These are phyloP conservation scores for Microctenopoma lineatum DNA, from an alignment of 2,797 vertebrate species.

Conservation along the genomic window DNA sequence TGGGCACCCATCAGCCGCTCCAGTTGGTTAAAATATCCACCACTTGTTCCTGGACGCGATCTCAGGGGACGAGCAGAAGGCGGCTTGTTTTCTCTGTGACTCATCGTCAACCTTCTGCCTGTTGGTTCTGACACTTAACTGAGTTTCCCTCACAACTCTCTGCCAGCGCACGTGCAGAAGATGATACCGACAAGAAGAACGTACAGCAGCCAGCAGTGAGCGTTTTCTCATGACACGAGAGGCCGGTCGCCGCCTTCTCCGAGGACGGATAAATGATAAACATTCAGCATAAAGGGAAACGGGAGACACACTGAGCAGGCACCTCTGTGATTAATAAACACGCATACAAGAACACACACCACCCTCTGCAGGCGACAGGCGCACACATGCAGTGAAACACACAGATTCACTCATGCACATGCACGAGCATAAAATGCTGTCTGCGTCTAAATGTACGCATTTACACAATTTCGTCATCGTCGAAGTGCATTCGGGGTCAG, in stretches of 20 bases:
- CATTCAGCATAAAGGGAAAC: too few species aligned
- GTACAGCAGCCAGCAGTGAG: not conserved
- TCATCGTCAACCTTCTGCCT: constrained; percentile 66
- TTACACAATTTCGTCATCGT: not conserved
- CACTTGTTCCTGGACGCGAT: constrained; percentile 33
- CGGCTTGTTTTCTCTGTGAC: constrained; percentile 46
- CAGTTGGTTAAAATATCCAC: constrained; percentile 56
- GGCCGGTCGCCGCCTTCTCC: too few species aligned
- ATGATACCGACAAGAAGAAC: not conserved
- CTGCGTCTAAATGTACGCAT: too few species aligned
- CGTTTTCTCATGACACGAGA: too few species aligned
- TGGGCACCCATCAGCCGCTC: constrained; percentile 51
- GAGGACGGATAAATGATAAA: too few species aligned
- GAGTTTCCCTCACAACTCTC: constrained; percentile 27
- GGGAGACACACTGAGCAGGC: too few species aligned
- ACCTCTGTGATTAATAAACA: not conserved
- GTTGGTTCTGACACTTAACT: constrained; percentile 44
- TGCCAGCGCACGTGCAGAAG: constrained; percentile 9
- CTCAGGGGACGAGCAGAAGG: constrained; percentile 44
- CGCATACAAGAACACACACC: constrained; percentile 2
- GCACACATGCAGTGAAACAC: not conserved
- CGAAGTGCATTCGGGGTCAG: constrained; percentile 44
- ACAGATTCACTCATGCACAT: not conserved
- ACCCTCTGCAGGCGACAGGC: constrained; percentile 1
- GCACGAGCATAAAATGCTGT: too few species aligned